Base-by-base conservation (phyloP, 2,888 invertebrate species). In the Hanleya hanleyi region DNA sequence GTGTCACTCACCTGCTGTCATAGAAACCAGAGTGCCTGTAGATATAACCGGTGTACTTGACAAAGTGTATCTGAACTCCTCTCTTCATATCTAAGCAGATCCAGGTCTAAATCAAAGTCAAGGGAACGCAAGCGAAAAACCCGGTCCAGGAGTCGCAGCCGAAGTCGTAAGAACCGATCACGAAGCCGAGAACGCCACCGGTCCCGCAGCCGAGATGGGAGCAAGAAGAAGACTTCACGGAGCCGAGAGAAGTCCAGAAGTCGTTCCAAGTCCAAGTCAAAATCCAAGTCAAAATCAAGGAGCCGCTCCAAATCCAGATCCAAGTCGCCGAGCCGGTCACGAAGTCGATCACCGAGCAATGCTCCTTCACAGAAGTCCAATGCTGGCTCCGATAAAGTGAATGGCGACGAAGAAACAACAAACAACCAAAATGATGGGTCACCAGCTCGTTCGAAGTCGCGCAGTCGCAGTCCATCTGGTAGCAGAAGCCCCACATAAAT, bases 111-210 rank as follows among this genome's bases (percentile, higher is more conserved):
- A 33, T 71, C 76, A 5, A 33, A 64, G 4, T 51, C 67, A 7
- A 50, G 73, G 5, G 61, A 37, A n/a, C 62, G 66, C 37, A 47
- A 67, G 22, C 65, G 71, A 22, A 33, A 64, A 32, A 68, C 62
- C 38, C 37, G 66, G 9, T 62, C 73, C 2, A 47, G 49, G 37
- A 70, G 73, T 22, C 37, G 49, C 6, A 75, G 79, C 32, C 71
- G 70, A 32, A 66, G 67, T 33, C 65, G 74, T 35, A 37, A 18
- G 4, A 33, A 37, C n/a, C 37, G 38, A n/a, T 18, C n/a, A 4
- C 2, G 38, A 57, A 68, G 68, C 38, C 49, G 70, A 12, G 74
- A 74, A 41, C 51, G 71, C n/a, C 64, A 69, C 9, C 65, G 75
- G 35, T 67, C 73, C 22, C 68, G 73, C 36, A 61, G 65, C 9